Evolutionary conservation across 1,140 invertebrate species (phyloP), one percentile per base, ranked within the genome.

Genomic region (Grapholita molesta): DNA sequence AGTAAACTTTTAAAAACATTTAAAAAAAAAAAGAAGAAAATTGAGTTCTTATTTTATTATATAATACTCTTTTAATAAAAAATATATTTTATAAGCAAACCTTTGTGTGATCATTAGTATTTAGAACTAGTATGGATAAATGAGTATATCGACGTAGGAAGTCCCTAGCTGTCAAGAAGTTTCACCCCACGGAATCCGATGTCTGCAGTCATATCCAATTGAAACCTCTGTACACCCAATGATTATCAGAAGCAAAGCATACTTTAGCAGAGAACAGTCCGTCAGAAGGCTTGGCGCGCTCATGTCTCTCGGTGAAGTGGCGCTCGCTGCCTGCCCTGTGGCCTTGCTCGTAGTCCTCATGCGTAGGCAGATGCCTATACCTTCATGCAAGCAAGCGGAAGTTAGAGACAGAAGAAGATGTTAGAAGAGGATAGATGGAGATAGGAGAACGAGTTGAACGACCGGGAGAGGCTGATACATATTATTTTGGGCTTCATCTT

Each of bases 241-340:
- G 15, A 48, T 48, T 38, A 38, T 38, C 6, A n/a, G 2, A 48
- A 84, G 80, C 79, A 78, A 83, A 82, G 83, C 91, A 72, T 94
- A 95, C 95, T 95, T 95, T 95, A 79, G 94, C 95, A 90, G 94
- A 94, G 89, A 95, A 96, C 78, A 94, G 92, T 88, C 94, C 94
- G 67, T 92, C 91, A 77, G 94, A 92, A n/a, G 94, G 94, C 72
- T 93, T 92, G 32, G 93, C 92, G 74, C 94, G 94, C 89, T 96
- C 95, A 83, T 95, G 94, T 66, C 94, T 85, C 84, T 95, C 95
- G 73, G 93, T 94, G 90, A 94, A 94, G 90, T 96, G 95, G 65
- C 94, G 92, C 55, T 95, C 93, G 88, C 95, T 95, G 74, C 95
- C 95, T 78, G 93, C 86, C 74, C 94, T 93, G 84, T 95, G 95